Percentiles rank a stretch among this genome's conserved stretches.
phyloP scores from a whole-genome alignment of 2,113 vertebrate species.

The Chrysochloris asiatica region DNA sequence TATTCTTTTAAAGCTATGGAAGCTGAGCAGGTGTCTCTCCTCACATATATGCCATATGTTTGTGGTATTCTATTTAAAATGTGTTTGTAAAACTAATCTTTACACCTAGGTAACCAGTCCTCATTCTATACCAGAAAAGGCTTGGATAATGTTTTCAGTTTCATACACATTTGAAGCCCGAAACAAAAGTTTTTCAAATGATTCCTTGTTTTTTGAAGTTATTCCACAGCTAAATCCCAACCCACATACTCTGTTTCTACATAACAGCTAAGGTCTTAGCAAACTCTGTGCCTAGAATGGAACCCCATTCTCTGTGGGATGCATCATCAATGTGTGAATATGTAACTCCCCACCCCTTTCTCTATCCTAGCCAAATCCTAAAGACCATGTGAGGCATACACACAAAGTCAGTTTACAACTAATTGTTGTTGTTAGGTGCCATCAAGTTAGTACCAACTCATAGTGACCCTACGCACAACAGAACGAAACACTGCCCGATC shows the following conservation, averaged over 20 bases:
- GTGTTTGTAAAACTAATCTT: background rate
- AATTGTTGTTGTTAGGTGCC: too few species aligned
- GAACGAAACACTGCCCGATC: too few species aligned
- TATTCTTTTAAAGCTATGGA: background rate
- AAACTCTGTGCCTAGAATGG: background rate
- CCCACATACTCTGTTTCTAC: background rate
- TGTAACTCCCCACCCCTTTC: background rate
- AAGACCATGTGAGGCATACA: background rate
- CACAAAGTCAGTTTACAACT: too few species aligned
- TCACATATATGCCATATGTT: background rate
- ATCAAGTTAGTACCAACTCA: too few species aligned
- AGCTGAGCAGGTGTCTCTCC: background rate
- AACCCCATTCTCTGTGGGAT: fast-evolving
- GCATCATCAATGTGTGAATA: background rate
- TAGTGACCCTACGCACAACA: too few species aligned
- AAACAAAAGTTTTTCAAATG: constrained; percentile 13
- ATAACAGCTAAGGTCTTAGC: background rate
- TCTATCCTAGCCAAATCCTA: background rate
- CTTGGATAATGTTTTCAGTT: background rate
- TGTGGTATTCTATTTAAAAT: background rate
- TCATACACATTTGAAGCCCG: background rate
- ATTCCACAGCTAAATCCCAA: background rate
- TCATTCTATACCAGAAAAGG: background rate
- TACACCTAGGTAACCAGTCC: background rate
- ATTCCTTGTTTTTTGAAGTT: background rate